Base-by-base conservation (phyloP, 1,140 invertebrate species). In the Bactericera cockerelli region DNA sequence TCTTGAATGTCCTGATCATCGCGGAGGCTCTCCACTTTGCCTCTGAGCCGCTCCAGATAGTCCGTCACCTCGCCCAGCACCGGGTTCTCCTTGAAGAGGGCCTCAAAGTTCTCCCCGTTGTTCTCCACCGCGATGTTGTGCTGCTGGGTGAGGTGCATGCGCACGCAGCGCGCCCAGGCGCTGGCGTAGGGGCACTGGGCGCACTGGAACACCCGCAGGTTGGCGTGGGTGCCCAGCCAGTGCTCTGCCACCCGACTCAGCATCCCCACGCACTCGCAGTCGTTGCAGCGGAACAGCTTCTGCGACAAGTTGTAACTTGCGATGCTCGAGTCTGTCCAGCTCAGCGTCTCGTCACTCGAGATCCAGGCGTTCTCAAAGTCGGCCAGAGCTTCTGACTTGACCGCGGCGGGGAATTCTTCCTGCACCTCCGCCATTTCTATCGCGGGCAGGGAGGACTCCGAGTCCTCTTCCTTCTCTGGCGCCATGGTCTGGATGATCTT, bases 181-280 rank as follows among this genome's bases (percentile, higher is more conserved):
- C 81, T 82, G 55, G 81, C 81, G 68, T 85, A 86, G 3, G 83
- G 76, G 76, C 86, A 81, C 60, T 81, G 75, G 58, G 81, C 77
- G 72, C 83, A 81, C 69, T 82, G 74, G 75, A 86, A 86, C 38
- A 83, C 82, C 59, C 82, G 74, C 26, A 84, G 72, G 70, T 83
- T 81, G 14, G 83, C 85, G 70, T 89, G 87, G 6, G 85, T 80
- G 28, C 86, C 86, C 26, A 89, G 75, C 78, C 87, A 91, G 68
- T 90, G 87, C 66, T 90, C 87, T 0, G 86, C 86, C 2, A 89
- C 78, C 11, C 87, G 75, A 13, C 84, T 82, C 24, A 87, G 75
- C 62, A 87, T 85, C 2, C 82, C 83, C 49, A 87, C 82, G 67
- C 84, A 83, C 64, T 88, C 84, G 67, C 87, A 86, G 64, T 84